Evolutionary conservation across 2,888 invertebrate species (phyloP).

Genomic region (Trichopria drosophilae): DNA sequence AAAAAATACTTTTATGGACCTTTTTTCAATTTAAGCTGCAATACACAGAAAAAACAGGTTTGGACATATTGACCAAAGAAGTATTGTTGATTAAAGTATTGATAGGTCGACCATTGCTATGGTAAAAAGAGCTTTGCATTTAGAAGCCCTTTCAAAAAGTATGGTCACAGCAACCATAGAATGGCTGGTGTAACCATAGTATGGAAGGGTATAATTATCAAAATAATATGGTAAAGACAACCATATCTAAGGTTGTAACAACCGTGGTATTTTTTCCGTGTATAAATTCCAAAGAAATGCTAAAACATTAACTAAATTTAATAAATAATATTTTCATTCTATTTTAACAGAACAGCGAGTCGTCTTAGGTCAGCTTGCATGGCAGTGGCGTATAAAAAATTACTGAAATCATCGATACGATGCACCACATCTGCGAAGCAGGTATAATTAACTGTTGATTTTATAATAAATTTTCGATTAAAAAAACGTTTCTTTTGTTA

Average conservation of each 20-base stretch:
- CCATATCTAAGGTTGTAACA: too few relatives aligned
- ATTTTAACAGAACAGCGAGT: conserved; percentile 46
- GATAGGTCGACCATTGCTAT: too few relatives aligned
- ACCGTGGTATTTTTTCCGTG: too few relatives aligned
- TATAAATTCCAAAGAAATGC: too few relatives aligned
- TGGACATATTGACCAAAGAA: too few relatives aligned
- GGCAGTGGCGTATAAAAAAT: conserved; percentile 49
- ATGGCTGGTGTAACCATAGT: too few relatives aligned
- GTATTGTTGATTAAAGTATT: too few relatives aligned
- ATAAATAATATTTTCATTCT: conserved; percentile 9
- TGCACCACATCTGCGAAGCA: conserved; percentile 43
- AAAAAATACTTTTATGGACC: neutral
- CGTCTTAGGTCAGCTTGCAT: conserved; percentile 51
- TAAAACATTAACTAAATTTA: conserved; percentile 1
- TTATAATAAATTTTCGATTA: neutral
- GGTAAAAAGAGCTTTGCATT: too few relatives aligned
- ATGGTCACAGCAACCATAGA: too few relatives aligned
- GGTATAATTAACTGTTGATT: conserved; percentile 29
- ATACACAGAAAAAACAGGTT: neutral
- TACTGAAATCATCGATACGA: conserved; percentile 45
- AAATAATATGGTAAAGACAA: too few relatives aligned
- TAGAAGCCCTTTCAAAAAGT: too few relatives aligned
- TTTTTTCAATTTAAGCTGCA: neutral
- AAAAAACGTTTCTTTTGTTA: neutral
- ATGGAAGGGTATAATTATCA: too few relatives aligned